Evolutionary conservation across 2,113 vertebrate genomes (phyloP), one percentile per base, ranked within the genome.

Genomic region (Plestiodon gilberti): DNA sequence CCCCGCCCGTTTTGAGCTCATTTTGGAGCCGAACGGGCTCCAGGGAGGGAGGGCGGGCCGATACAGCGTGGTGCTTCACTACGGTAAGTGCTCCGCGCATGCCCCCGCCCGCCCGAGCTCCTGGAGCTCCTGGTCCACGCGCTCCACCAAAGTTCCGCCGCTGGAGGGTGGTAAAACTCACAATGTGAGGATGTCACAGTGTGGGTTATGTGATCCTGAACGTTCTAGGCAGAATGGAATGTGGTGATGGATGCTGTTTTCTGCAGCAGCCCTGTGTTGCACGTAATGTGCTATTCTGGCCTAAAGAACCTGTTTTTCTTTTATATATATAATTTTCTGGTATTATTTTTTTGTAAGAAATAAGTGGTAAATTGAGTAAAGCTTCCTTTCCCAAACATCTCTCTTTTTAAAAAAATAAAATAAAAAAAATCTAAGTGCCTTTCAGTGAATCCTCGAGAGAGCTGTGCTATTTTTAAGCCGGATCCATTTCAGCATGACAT

Each of bases 391-490:
- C 65, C 69, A 87, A 70, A 94, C 90, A 87, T 83, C 84, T 94
- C 33, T 28, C 35, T 84, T 85, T 78, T 69, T 20, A 25, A 15
- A 71, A 70, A 78, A 67, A 84, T 55, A 65, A 23, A 78, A 57
- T 23, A 74, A 77, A 76, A 48, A n/a, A 78, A 64, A 67, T 78
- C 93, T 81, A 77, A 90, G 88, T 87, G 90, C 92, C 93, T 94
- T 92, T 94, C 87, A 96, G 93, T 94, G 94, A 92, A 94, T 65
- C 86, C 94, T 89, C 83, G 38, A 88, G 93, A 97, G 95, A 94
- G 95, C 96, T 94, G 96, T 96, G 97, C 98, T 98, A 97, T 98
- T 98, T 98, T 98, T 98, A 95, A 98, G 96, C 90, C 87, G 95
- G 95, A 96, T 96, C 94, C 96, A 94, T 97, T 97, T 98, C 95